phyloP scores from a whole-genome alignment of 1,140 invertebrate genomes.

The Penaeus japonicus region DNA sequence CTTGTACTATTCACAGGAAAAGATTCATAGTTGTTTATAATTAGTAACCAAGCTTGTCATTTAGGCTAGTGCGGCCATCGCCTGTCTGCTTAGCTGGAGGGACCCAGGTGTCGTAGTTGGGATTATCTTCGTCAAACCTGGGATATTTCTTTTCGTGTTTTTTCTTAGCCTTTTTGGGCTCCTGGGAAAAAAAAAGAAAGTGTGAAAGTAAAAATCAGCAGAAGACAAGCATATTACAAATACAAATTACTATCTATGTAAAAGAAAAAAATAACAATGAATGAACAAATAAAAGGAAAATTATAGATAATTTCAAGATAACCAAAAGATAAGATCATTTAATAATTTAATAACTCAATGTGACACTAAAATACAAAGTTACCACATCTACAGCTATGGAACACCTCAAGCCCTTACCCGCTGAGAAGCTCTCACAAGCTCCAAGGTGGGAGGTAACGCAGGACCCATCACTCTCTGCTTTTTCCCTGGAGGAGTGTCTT shows the following conservation, averaged over 20 bases:
- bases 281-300: neutral
- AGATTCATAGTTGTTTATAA: no score
- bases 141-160: conserved; percentile 63
- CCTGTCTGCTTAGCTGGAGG: conserved; percentile 79
- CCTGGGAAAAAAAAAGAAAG: neutral
- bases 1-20: no score
- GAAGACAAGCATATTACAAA: neutral
- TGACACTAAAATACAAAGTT: no score
- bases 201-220: neutral
- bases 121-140: conserved; percentile 64
- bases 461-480: no score
- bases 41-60: conserved; percentile 84
- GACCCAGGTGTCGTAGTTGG: conserved; percentile 78
- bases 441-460: no score
- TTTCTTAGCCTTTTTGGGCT: conserved; percentile 6
- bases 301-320: neutral
- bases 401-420: no score
- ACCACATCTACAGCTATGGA: no score
- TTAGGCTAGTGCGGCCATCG: conserved; percentile 80
- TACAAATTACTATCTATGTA: neutral
- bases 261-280: neutral
- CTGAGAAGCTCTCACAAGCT: no score
- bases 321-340: no score
- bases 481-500: no score
- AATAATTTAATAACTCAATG: no score